Percentiles rank a stretch among this genome's conserved stretches.
These are phyloP conservation scores for Matsumurasca onukii DNA, from an alignment of 1,140 invertebrate species.

Conservation along the genomic window DNA sequence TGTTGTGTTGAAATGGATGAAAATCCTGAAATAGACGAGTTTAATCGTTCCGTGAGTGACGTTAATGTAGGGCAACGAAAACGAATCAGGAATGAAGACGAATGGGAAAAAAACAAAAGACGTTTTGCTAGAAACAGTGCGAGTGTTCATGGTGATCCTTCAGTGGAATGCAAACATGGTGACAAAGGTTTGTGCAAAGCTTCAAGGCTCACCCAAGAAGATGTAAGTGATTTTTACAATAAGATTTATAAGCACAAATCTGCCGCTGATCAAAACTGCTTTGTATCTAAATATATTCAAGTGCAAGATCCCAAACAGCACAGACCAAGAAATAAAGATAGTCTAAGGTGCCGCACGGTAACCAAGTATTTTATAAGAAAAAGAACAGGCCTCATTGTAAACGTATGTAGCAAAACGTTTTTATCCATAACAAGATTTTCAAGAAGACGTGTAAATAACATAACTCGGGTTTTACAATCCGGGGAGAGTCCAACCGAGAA, in stretches of 20 bases:
- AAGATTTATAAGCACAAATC: slow-evolving; percentile 19
- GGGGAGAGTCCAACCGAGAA: slow-evolving; percentile 20
- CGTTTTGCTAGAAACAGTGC: slow-evolving; percentile 25
- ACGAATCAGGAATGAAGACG: slow-evolving; percentile 9
- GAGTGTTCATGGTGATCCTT: slow-evolving; percentile 11
- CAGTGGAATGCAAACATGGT: slow-evolving; percentile 27
- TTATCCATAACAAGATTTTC: slow-evolving; percentile 12
- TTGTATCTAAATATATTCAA: slow-evolving; percentile 13
- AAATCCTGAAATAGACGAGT: background rate
- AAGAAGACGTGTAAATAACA: slow-evolving; percentile 13
- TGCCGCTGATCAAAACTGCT: slow-evolving; percentile 15
- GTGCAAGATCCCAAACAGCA: background rate
- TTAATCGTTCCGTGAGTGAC: background rate
- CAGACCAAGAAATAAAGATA: slow-evolving; percentile 1
- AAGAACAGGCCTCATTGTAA: slow-evolving; percentile 11
- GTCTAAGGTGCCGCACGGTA: background rate
- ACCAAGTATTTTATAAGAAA: slow-evolving; percentile 27
- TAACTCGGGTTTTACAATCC: slow-evolving; percentile 3
- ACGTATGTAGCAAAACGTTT: slow-evolving; percentile 22
- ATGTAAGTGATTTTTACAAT: slow-evolving; percentile 26
- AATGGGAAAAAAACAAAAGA: slow-evolving; percentile 26
- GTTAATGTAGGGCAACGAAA: slow-evolving; percentile 8
- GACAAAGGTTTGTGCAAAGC: slow-evolving; percentile 2
- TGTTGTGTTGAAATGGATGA: background rate
- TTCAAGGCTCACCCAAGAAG: background rate